phyloP scores from a whole-genome alignment of 2,113 vertebrate species.

The Castor canadensis region DNA sequence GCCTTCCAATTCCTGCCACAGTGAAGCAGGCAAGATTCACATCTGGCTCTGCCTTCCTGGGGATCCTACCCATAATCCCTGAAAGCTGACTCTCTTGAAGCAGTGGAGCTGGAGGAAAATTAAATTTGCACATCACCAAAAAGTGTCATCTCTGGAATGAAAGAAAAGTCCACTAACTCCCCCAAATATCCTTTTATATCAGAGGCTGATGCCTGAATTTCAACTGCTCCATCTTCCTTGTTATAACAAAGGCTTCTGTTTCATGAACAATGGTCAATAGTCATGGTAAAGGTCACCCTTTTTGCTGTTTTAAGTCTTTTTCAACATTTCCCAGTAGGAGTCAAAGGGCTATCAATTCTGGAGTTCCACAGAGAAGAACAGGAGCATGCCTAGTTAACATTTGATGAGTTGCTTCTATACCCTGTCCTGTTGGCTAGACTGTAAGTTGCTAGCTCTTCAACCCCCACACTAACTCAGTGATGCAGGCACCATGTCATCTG shows the following conservation, averaged over 20 bases:
- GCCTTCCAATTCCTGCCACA: not conserved
- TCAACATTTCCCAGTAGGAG: conserved; percentile 47
- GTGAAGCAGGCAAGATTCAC: not conserved
- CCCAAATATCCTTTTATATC: not conserved
- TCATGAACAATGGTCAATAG: conserved; percentile 53
- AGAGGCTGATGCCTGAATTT: not conserved
- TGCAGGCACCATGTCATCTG: rapidly evolving
- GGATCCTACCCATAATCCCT: not conserved
- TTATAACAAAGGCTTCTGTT: conserved; percentile 64
- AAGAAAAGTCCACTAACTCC: not conserved
- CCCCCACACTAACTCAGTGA: not conserved
- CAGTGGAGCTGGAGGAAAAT: not conserved
- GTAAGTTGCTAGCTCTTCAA: rapidly evolving
- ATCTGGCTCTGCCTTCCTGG: not conserved
- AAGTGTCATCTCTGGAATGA: not conserved
- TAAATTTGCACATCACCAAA: not conserved
- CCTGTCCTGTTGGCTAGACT: not conserved
- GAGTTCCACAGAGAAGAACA: not conserved
- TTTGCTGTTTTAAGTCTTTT: conserved; percentile 42
- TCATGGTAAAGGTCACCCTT: conserved; percentile 64
- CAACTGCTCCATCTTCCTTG: not conserved
- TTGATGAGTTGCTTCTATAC: not conserved
- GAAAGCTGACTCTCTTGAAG: not conserved
- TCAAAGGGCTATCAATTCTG: conserved; percentile 23
- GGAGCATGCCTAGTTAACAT: not conserved